Base-by-base conservation (phyloP, 2,797 vertebrate species). In the Psittacula derbiana region DNA sequence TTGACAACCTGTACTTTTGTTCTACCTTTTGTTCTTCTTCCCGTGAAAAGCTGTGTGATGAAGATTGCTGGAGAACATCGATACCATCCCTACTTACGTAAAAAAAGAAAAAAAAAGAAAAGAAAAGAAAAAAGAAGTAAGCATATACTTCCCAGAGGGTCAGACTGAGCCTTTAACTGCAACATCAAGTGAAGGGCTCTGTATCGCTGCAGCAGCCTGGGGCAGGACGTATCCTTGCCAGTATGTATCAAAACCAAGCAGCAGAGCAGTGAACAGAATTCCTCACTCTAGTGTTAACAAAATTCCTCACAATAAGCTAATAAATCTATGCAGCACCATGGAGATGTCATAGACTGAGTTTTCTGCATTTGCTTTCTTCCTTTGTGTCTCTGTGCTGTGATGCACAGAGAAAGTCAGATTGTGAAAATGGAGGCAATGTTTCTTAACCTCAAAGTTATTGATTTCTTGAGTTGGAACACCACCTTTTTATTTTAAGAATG, bases 1-100 rank as follows among this genome's bases (percentile, higher is more conserved):
- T 90, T 97, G 97, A 97, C 95, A 97, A 96, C 87, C 94, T 87
- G 84, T 71, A 86, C 91, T 88, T 96, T 97, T 98, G 55, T 95
- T 96, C 95, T 95, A 61, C 80, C 90, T 92, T 96, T 97, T 97
- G 86, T 94, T 96, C 96, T 96, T 95, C 85, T 92, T 95, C 67
- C 79, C 94, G 86, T 82, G 83, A 97, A 94, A 92, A 84, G 74
- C 43, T 1, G 15, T 72, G 72, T 90, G 88, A 95, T 82, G 95
- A 93, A 91, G 94, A 96, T 91, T 95, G 93, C 78, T 38, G 71
- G 70, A 92, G 92, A 95, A 79, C 92, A 93, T 69, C 88, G 64
- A 79, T 96, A 93, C 67, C 4, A 4, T 89, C 93, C 66, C 55
- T 92, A 57, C 70, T 81, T 88, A 76, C 27, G 66, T 96, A 2